phyloP scores from a whole-genome alignment of 2,113 vertebrate genomes.

The Picathartes gymnocephalus region DNA sequence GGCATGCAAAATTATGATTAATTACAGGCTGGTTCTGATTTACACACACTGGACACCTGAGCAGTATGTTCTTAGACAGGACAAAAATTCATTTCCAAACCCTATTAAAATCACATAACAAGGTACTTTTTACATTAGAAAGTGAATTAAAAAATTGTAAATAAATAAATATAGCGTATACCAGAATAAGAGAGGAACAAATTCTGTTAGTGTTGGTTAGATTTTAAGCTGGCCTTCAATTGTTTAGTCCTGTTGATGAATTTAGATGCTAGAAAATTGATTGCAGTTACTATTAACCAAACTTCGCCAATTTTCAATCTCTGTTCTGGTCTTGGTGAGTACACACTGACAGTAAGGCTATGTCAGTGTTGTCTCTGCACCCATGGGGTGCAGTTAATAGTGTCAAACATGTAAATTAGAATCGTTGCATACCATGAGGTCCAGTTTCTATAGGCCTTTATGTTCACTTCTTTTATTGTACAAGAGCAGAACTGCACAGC shows the following conservation, averaged over 20 bases:
- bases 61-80: neutral
- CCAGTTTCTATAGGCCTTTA: neutral
- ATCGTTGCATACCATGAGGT: neutral
- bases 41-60: neutral
- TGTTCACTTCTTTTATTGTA: neutral
- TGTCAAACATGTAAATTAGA: neutral
- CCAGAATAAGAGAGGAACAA: neutral
- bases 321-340: neutral
- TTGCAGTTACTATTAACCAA: neutral
- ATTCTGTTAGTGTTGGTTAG: neutral
- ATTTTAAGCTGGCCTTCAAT: neutral
- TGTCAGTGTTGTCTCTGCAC: neutral
- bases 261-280: neutral
- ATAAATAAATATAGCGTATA: neutral
- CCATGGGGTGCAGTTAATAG: neutral
- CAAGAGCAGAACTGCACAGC: neutral
- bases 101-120: neutral
- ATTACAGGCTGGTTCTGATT: neutral
- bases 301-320: neutral
- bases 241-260: neutral
- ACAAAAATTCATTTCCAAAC: neutral
- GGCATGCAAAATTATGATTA: neutral
- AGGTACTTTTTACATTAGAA: neutral
- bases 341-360: neutral
- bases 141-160: neutral